A percentile compares a stretch with the other conserved stretches of the same genome.
Conservation (phyloP, 2,797 vertebrate species). For the Micropoecilia bifurca region DNA sequence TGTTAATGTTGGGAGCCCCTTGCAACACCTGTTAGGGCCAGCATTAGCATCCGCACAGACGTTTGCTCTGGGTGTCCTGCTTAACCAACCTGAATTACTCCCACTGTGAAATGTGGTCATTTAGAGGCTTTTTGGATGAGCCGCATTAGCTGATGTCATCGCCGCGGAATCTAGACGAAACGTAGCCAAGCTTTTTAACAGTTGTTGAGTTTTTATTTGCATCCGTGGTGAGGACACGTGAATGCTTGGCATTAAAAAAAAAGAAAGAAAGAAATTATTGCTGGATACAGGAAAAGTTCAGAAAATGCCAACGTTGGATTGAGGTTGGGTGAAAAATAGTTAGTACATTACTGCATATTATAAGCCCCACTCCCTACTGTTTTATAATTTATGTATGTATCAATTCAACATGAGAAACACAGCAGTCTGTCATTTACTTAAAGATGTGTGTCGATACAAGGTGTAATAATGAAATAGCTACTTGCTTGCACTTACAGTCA, state of each 20-base stretch:
- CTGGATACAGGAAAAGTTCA: neutral
- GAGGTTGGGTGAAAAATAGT: neutral
- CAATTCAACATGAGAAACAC: neutral
- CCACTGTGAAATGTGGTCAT: constrained; percentile 18
- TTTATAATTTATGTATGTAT: neutral
- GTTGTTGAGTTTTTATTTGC: neutral
- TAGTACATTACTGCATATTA: neutral
- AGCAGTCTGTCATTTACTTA: neutral
- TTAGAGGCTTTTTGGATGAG: constrained; percentile 16
- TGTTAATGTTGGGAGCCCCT: constrained; percentile 69
- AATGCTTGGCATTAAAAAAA: neutral
- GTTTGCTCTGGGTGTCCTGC: constrained; percentile 44
- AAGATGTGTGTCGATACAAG: neutral
- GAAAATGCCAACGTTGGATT: neutral
- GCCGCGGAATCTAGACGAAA: constrained; percentile 1
- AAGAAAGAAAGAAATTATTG: neutral
- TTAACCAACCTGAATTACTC: constrained; percentile 52
- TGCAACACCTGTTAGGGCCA: constrained; percentile 73
- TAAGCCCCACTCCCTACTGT: neutral
- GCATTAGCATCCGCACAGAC: constrained; percentile 34
- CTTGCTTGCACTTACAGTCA: neutral
- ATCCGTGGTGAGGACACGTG: neutral
- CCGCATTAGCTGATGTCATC: neutral
- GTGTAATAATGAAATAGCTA: neutral
- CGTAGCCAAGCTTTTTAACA: neutral